phyloP scores from a whole-genome alignment of 2,113 vertebrate species.

The Haemorhous mexicanus region DNA sequence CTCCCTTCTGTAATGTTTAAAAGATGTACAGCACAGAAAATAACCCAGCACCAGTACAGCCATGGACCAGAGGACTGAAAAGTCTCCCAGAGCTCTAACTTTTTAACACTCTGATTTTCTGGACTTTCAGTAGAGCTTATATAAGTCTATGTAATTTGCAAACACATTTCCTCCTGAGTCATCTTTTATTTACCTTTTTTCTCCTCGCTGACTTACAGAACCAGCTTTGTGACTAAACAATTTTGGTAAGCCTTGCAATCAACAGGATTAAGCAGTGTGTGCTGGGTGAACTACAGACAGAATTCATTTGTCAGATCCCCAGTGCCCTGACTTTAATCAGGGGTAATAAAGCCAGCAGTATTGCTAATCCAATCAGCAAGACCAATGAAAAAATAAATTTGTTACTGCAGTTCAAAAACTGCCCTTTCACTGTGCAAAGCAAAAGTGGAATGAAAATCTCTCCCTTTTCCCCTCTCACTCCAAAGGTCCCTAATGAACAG shows the following conservation, averaged over 20 bases:
- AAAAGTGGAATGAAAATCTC: constrained; percentile 28
- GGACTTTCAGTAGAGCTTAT: not conserved
- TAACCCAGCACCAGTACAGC: not conserved
- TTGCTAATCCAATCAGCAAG: constrained; percentile 65
- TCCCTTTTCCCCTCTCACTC: not conserved
- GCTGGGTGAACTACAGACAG: constrained; percentile 35
- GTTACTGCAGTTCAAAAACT: constrained; percentile 51
- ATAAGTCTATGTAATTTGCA: not conserved
- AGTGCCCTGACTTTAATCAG: constrained; percentile 47
- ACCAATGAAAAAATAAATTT: constrained; percentile 54
- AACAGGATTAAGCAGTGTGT: constrained; percentile 46
- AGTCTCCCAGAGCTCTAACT: not conserved
- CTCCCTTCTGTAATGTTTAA: not conserved
- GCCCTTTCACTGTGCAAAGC: not conserved
- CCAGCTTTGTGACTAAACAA: constrained; percentile 48
- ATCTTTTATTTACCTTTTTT: constrained; percentile 52
- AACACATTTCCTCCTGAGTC: constrained; percentile 17
- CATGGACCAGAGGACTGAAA: not conserved
- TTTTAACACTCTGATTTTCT: not conserved
- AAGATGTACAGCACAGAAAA: not conserved
- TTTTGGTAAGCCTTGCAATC: constrained; percentile 55
- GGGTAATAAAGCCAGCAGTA: constrained; percentile 50
- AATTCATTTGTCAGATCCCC: constrained; percentile 63
- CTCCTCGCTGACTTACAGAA: not conserved
- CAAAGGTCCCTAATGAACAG: constrained; percentile 53